These are phyloP conservation scores for Hetaerina titia DNA, from an alignment of 2,888 invertebrate genomes.

Conservation along the genomic window DNA sequence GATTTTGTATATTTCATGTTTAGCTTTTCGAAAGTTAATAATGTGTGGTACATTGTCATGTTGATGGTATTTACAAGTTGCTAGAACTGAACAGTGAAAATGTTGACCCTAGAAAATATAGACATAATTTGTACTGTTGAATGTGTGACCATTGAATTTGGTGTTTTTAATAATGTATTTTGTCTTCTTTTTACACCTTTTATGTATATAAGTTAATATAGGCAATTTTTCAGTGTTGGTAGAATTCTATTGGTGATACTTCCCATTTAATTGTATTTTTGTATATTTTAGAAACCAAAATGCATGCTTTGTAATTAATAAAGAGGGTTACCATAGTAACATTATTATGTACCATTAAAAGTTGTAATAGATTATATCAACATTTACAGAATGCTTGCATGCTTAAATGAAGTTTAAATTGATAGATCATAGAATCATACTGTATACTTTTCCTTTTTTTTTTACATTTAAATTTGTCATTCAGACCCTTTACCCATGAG, in stretches of 20 bases:
- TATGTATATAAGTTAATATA: neutral
- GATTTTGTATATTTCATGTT: neutral
- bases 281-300: neutral
- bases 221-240: neutral
- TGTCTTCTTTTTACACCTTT: neutral
- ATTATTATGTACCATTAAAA: neutral
- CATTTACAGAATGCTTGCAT: slow-evolving; percentile 25
- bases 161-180: neutral
- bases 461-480: neutral
- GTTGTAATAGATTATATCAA: slow-evolving; percentile 16
- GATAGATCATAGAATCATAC: neutral
- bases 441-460: neutral
- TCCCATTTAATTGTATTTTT: slow-evolving; percentile 12
- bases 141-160: slow-evolving; percentile 22
- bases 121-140: neutral
- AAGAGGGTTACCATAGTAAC: neutral
- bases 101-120: slow-evolving; percentile 12
- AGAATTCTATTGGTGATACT: neutral
- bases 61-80: slow-evolving; percentile 21
- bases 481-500: slow-evolving; percentile 35
- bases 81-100: neutral
- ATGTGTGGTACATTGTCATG: slow-evolving; percentile 15
- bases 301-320: neutral
- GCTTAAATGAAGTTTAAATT: neutral
- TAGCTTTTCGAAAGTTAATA: slow-evolving; percentile 3